These are phyloP conservation scores for Eriosoma lanigerum DNA, from an alignment of 1,140 invertebrate genomes.

Conservation along the genomic window DNA sequence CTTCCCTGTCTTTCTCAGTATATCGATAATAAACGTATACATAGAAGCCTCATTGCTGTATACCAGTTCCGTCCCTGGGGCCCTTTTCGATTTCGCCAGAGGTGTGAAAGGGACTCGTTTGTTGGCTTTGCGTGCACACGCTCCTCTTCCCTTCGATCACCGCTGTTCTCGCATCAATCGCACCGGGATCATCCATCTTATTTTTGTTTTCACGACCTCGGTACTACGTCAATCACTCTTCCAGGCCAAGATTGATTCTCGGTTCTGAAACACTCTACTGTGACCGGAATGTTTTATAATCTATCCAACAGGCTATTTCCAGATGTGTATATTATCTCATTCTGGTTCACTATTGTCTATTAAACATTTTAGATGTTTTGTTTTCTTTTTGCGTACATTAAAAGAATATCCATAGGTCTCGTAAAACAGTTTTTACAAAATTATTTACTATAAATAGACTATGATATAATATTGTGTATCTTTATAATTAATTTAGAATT, in stretches of 20 bases:
- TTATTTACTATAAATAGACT: neutral
- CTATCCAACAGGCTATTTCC: conserved; percentile 9
- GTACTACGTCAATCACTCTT: conserved; percentile 40
- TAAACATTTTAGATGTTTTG: no score
- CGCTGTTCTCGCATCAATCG: conserved; percentile 1
- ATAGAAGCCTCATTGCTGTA: neutral
- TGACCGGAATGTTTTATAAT: conserved; percentile 23
- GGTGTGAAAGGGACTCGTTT: conserved; percentile 47
- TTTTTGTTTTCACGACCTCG: conserved; percentile 44
- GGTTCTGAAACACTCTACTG: neutral
- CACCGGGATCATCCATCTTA: conserved; percentile 43
- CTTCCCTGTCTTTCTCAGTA: neutral
- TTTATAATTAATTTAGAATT: neutral
- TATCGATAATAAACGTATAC: no score
- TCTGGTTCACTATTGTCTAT: neutral
- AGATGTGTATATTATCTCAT: neutral
- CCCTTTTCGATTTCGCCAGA: conserved; percentile 28
- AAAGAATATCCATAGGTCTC: no score
- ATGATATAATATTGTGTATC: no score
- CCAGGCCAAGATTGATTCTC: conserved; percentile 43
- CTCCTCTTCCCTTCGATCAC: neutral
- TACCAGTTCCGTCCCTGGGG: conserved; percentile 15
- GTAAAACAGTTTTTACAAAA: neutral
- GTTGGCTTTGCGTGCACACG: conserved; percentile 29
- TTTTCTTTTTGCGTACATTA: no score